Evolutionary conservation across 2,797 vertebrate species (phyloP).

Genomic region (Urocyon cinereoargenteus): DNA sequence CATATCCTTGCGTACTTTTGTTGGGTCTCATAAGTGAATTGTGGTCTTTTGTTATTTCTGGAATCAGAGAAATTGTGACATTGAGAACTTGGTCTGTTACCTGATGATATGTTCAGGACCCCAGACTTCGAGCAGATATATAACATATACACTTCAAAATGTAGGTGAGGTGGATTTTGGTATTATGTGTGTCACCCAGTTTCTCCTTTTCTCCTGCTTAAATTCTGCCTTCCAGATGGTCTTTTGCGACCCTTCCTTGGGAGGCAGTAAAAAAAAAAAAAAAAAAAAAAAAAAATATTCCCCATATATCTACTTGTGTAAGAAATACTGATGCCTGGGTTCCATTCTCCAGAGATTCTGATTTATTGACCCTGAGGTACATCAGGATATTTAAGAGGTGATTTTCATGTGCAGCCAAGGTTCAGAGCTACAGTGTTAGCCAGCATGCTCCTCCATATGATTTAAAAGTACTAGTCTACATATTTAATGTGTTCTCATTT

Average conservation of each 20-base stretch:
- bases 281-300: background rate
- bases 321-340: background rate
- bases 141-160: background rate
- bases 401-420: background rate
- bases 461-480: background rate
- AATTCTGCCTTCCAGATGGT: background rate
- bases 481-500: background rate
- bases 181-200: background rate
- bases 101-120: slow-evolving; percentile 2
- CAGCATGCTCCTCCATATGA: background rate
- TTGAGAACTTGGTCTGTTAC: slow-evolving; percentile 14
- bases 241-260: background rate
- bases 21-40: background rate
- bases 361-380: background rate
- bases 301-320: background rate
- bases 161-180: background rate
- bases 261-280: background rate
- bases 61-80: background rate
- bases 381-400: background rate
- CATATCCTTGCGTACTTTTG: background rate
- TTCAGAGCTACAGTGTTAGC: background rate
- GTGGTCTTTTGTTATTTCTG: background rate
- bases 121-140: background rate
- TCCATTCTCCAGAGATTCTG: background rate
- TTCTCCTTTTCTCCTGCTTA: slow-evolving; percentile 31